phyloP scores from a whole-genome alignment of 1,140 invertebrate species.

The Saccostrea glomerata region DNA sequence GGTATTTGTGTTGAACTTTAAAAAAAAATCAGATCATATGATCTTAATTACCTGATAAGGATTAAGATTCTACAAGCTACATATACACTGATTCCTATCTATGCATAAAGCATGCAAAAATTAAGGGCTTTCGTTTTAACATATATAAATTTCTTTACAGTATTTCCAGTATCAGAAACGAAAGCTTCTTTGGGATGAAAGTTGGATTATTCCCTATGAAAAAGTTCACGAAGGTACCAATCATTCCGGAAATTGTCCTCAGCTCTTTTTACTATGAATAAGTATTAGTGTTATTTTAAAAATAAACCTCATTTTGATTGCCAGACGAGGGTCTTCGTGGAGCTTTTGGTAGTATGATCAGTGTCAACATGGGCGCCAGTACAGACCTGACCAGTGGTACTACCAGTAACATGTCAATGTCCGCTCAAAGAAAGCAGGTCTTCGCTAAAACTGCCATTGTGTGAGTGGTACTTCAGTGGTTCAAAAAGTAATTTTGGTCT shows the following conservation, averaged over 20 bases:
- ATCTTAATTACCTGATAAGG: too few species aligned
- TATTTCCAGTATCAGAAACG: conserved; percentile 64
- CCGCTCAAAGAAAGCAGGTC: conserved; percentile 63
- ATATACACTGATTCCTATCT: too few species aligned
- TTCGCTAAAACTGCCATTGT: conserved; percentile 65
- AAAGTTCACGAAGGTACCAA: conserved; percentile 59
- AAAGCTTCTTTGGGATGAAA: conserved; percentile 69
- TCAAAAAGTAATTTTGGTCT: too few species aligned
- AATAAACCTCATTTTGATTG: neutral
- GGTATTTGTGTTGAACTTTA: neutral
- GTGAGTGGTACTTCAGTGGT: conserved; percentile 51
- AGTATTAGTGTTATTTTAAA: neutral
- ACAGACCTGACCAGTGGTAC: conserved; percentile 39
- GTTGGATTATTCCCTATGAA: conserved; percentile 64
- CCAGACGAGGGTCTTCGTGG: conserved; percentile 57
- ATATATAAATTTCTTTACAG: conserved; percentile 47
- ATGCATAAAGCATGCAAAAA: too few species aligned
- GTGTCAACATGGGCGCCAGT: conserved; percentile 49
- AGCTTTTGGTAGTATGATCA: conserved; percentile 61
- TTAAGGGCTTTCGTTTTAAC: neutral
- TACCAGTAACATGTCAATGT: conserved; percentile 56
- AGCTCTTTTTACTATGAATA: neutral
- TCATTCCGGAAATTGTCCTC: neutral
- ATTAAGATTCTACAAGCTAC: too few species aligned
- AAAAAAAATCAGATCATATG: too few species aligned